Evolutionary conservation across 2,888 invertebrate species (phyloP), one percentile per base, ranked within the genome.

Genomic region (Maniola hyperantus): DNA sequence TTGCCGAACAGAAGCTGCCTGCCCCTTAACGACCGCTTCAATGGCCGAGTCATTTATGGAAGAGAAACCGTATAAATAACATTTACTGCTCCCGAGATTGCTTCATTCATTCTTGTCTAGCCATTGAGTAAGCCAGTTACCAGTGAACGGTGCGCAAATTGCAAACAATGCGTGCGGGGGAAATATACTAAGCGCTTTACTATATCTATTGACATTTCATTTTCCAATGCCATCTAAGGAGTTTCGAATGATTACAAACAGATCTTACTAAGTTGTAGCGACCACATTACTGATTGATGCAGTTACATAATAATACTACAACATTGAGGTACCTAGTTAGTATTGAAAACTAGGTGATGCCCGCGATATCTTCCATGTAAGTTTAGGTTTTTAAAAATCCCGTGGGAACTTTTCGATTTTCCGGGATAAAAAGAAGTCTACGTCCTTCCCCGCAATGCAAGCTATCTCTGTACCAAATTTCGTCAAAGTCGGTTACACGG

Each of bases 1-100:
- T 91, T 88, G 88, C 84, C 73, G 82, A 87, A 91, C 91, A 88
- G 91, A 86, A 92, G 91, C 89, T 82, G 81, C 75, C 78, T 79
- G 81, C 79, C 72, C 78, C 80, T 81, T 87, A 87, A 88, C 82
- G 79, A 79, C 83, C 75, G 72, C 75, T 76, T 80, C 78, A 80
- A 79, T 81, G 81, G 77, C 76, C 76, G 71, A 76, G 77, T 81
- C 85, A 76, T 85, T 89, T 91, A 88, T 86, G 89, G 89, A 82
- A 83, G 83, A 83, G 82, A 85, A 87, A 83, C 80, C 76, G 78
- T 81, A 83, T 88, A 85, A 88, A 88, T 88, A 84, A 86, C 80
- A 76, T 88, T 85, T 83, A 88, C 79, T 81, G 83, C 84, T 76
- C 74, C 73, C 73, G 75, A 84, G 88, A 90, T 90, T 88, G 82